phyloP scores from a whole-genome alignment of 1,140 invertebrate genomes.

The Alviniconcha marisindica region DNA sequence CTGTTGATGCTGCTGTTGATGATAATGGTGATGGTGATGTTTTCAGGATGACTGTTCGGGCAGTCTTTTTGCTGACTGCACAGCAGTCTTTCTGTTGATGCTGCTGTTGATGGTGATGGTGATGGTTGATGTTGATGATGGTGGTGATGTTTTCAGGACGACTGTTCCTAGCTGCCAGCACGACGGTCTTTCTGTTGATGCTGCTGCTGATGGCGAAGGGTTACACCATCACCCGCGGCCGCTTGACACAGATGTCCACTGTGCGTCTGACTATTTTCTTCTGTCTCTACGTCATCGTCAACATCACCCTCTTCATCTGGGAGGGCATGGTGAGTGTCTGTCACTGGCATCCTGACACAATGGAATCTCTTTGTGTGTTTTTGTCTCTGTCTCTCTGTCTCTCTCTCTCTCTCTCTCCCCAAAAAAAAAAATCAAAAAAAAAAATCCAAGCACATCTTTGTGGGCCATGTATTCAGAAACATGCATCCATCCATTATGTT shows the following conservation, averaged over 20 bases:
- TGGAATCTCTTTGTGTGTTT: no score
- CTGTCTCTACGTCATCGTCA: constrained; percentile 84
- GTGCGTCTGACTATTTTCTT: constrained; percentile 89
- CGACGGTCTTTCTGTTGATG: constrained; percentile 85
- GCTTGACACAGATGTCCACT: constrained; percentile 82
- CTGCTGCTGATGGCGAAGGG: constrained; percentile 91
- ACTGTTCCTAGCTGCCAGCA: constrained; percentile 83
- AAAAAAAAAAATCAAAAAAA: no score
- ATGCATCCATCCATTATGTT: no score
- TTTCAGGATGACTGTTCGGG: no score
- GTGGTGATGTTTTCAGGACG: constrained; percentile 79
- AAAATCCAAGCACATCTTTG: no score
- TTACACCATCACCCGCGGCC: constrained; percentile 91
- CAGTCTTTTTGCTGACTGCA: no score
- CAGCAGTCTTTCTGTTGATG: no score
- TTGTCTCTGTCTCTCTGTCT: no score
- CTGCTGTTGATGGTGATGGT: constrained; percentile 71
- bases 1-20: neutral
- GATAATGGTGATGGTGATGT: neutral
- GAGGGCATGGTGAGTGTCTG: constrained; percentile 73
- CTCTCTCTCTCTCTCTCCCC: neutral
- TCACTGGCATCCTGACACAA: no score
- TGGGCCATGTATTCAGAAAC: no score
- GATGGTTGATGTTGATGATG: neutral
- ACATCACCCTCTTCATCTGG: constrained; percentile 86